These are phyloP conservation scores for Rhynchomys soricoides DNA, from an alignment of 2,113 vertebrate species.

Conservation along the genomic window DNA sequence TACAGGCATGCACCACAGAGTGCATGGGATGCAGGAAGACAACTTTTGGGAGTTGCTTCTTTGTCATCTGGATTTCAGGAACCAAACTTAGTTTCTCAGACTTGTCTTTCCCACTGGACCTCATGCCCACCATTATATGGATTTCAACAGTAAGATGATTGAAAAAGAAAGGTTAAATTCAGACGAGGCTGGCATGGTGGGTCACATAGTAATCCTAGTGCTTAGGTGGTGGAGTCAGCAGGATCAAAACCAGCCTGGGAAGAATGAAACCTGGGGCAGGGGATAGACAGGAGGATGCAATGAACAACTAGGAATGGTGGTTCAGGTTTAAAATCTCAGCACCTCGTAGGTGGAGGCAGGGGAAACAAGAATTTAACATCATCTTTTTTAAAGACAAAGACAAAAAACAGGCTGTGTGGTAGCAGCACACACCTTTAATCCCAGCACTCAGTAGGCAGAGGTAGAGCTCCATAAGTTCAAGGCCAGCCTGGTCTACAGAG, in stretches of 20 bases:
- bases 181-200: background rate
- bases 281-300: background rate
- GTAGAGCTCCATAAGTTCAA: background rate
- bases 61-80: background rate
- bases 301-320: background rate
- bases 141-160: conserved; percentile 12
- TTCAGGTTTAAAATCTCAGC: background rate
- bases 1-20: background rate
- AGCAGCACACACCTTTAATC: background rate
- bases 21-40: background rate
- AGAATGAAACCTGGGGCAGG: background rate
- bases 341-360: background rate
- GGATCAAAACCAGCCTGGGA: background rate
- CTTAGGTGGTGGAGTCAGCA: background rate
- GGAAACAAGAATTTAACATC: background rate
- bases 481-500: background rate
- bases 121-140: too few species aligned
- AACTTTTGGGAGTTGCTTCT: background rate
- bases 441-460: background rate
- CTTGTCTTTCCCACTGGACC: background rate
- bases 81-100: background rate
- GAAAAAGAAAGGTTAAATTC: background rate
- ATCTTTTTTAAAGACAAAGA: too few species aligned
- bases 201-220: background rate
- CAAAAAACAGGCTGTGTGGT: background rate